Base-by-base conservation (phyloP, 2,888 invertebrate genomes). In the Luffia ferchaultella region DNA sequence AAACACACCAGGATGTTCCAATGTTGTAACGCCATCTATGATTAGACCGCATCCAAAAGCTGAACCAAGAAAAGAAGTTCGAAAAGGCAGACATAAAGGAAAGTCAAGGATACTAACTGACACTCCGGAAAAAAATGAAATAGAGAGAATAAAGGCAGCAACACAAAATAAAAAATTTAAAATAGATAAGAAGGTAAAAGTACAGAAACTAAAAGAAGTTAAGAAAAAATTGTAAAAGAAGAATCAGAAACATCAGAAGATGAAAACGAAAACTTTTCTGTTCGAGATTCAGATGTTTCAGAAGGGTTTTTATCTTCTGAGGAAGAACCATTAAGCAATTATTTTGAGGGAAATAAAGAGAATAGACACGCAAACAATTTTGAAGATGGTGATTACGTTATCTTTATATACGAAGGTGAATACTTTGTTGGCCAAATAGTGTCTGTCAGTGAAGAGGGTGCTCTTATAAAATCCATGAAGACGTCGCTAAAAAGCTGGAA, bases 241-340 rank as follows among this genome's bases (percentile, higher is more conserved):
- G 30, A 30, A 30, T 30, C 30, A 30, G 30, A 30, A 30, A 30
- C 30, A 30, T 30, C 12, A 30, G 30, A 30, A 30, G 30, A 30
- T 30, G 30, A 30, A 30, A 30, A 30, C 30, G 30, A 30, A 30
- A 30, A 12, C 30, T 43, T 43, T 43, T 43, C 43, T 43, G n/a
- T 7, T 7, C 3, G 43, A 43, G 43, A 43, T 43, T 43, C 43
- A 43, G 43, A 43, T 43, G 43, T 16, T 43, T 43, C 43, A 43
- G 43, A 43, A 43, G 43, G 43, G 19, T 15, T 20, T 18, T 48
- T 48, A 42, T 42, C 42, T 48, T 48, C 48, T 48, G 48, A 48
- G 19, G 48, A 48, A 48, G 48, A 48, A 48, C 42, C 41, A 42
- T 41, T 42, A 48, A 48, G 48, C 42, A 48, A 48, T 48, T 42